These are phyloP conservation scores for Bacillus rossius DNA, from an alignment of 1,140 invertebrate species.

Conservation along the genomic window DNA sequence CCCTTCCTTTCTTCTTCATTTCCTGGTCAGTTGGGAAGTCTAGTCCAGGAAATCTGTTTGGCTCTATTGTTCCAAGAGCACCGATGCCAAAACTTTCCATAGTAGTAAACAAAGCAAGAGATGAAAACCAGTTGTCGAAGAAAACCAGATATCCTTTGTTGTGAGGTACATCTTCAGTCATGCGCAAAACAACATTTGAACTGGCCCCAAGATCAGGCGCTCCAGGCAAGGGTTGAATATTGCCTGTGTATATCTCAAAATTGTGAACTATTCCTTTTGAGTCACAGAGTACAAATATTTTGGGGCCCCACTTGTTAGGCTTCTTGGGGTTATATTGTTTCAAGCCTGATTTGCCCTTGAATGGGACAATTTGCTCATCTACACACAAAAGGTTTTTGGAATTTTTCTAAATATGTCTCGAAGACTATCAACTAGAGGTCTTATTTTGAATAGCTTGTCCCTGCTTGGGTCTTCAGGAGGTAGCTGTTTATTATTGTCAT, in stretches of 20 bases:
- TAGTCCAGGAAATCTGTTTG: slow-evolving; percentile 33
- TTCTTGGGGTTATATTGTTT: slow-evolving; percentile 42
- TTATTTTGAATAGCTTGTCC: slow-evolving; percentile 38
- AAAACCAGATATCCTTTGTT: neutral
- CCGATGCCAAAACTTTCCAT: slow-evolving; percentile 23
- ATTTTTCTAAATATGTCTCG: slow-evolving; percentile 28
- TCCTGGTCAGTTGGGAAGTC: slow-evolving; percentile 22
- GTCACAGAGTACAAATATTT: slow-evolving; percentile 37
- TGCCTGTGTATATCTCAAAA: slow-evolving; percentile 41
- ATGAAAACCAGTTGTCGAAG: slow-evolving; percentile 17
- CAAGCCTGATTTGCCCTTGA: slow-evolving; percentile 38
- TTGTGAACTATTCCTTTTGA: slow-evolving; percentile 36
- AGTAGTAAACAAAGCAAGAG: slow-evolving; percentile 19
- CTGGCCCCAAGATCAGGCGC: neutral
- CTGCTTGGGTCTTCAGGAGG: slow-evolving; percentile 24
- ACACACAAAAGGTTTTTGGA: slow-evolving; percentile 32
- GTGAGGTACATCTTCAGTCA: neutral
- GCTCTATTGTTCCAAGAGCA: slow-evolving; percentile 38
- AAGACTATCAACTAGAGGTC: slow-evolving; percentile 32
- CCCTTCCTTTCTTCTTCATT: neutral
- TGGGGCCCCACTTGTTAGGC: slow-evolving; percentile 43
- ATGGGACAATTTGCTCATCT: slow-evolving; percentile 35
- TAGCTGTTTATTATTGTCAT: slow-evolving; percentile 16
- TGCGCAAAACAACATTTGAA: neutral
- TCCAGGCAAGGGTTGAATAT: neutral